A percentile compares a stretch with the other conserved stretches of the same genome.
Conservation (phyloP, 2,113 vertebrate genomes). For the Abramis brama region DNA sequence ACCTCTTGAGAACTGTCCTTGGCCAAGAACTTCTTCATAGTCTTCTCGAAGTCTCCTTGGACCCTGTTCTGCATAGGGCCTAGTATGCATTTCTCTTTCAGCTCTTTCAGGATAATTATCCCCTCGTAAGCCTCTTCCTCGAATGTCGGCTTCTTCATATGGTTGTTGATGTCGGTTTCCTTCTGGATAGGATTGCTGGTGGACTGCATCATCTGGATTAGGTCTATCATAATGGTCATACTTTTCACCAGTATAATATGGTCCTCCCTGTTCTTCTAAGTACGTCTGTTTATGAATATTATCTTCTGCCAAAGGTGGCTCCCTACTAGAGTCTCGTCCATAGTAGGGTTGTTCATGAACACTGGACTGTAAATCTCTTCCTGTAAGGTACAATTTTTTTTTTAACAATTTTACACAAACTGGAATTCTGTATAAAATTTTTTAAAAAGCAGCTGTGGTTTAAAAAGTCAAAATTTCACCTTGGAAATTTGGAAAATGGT, state of each 20-base stretch:
- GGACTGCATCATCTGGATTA: conserved; percentile 17
- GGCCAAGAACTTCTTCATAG: neutral
- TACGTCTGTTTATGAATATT: conserved; percentile 20
- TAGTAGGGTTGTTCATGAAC: conserved; percentile 30
- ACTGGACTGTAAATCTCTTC: neutral
- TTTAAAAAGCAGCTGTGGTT: neutral
- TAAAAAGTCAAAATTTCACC: conserved; percentile 23
- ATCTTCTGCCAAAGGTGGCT: conserved; percentile 41
- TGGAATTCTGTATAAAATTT: neutral
- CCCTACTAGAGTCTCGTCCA: neutral
- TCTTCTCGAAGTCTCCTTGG: neutral
- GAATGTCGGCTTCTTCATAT: conserved; percentile 40
- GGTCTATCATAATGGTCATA: conserved; percentile 32
- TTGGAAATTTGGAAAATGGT: neutral
- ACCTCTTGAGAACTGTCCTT: neutral
- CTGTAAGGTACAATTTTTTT: neutral
- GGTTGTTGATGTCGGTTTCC: conserved; percentile 16
- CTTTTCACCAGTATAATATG: conserved; percentile 22
- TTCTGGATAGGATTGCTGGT: conserved; percentile 13
- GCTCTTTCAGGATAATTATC: conserved; percentile 35
- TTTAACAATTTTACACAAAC: neutral
- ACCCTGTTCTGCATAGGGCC: neutral
- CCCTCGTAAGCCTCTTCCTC: conserved; percentile 41
- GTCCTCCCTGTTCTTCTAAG: neutral
- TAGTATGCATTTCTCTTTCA: conserved; percentile 17